These are phyloP conservation scores for Cydia amplana DNA, from an alignment of 1,140 invertebrate species.

Conservation along the genomic window DNA sequence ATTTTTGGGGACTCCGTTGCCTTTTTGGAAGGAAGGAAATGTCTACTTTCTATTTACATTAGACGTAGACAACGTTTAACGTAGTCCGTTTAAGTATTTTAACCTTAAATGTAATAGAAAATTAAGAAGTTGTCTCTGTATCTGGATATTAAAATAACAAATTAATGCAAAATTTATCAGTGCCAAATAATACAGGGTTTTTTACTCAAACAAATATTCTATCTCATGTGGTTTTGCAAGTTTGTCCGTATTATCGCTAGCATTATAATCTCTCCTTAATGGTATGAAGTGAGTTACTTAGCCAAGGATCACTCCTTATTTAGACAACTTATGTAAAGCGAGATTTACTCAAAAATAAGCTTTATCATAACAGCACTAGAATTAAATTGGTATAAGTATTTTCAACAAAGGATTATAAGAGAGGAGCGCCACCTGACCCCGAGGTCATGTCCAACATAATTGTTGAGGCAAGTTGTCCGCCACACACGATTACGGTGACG, in stretches of 20 bases:
- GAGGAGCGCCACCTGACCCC: constrained; percentile 42
- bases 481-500: constrained; percentile 10
- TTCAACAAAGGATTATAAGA: constrained; percentile 29
- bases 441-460: constrained; percentile 36
- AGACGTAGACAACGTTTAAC: too few relatives aligned
- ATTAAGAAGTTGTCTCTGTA: too few relatives aligned
- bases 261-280: constrained; percentile 4
- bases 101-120: too few relatives aligned
- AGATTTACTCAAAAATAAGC: not conserved
- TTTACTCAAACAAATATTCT: not conserved
- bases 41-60: too few relatives aligned
- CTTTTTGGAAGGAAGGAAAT: too few relatives aligned
- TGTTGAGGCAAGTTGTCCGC: not conserved
- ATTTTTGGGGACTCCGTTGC: too few relatives aligned
- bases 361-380: not conserved
- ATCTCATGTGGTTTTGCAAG: not conserved
- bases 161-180: not conserved
- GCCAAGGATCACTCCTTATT: constrained; percentile 17
- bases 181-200: not conserved
- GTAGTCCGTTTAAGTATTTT: too few relatives aligned
- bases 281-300: not conserved
- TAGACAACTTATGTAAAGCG: not conserved
- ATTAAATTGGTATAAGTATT: not conserved
- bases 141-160: not conserved
- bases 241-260: not conserved